Percentiles rank a stretch among this genome's conserved stretches.
phyloP scores from a whole-genome alignment of 2,113 vertebrate species.

The Erythrocercus mccallii region DNA sequence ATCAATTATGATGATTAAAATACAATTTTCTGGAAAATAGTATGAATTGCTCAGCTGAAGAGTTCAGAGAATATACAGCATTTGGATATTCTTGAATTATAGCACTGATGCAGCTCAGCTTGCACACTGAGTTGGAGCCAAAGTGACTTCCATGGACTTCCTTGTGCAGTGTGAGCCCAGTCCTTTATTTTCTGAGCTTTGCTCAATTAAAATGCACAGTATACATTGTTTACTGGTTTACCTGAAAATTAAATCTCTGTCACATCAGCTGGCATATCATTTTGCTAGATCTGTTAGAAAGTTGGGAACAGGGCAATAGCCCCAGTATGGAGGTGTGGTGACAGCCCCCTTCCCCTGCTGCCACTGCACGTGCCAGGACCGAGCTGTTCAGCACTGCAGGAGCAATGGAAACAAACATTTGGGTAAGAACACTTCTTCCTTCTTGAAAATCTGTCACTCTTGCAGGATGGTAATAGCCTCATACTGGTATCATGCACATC shows the following conservation, averaged over 20 bases:
- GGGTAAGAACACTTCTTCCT: not conserved
- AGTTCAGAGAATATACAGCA: not conserved
- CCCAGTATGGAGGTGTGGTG: too few species aligned
- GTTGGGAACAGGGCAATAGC: not conserved
- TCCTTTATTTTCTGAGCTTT: not conserved
- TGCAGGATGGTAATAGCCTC: not conserved
- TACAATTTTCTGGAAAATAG: not conserved
- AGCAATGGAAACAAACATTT: not conserved
- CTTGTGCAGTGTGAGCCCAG: not conserved
- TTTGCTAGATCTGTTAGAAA: not conserved
- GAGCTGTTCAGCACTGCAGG: not conserved
- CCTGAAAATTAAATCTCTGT: not conserved
- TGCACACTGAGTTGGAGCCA: not conserved
- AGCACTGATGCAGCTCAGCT: not conserved
- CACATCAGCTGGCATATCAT: not conserved
- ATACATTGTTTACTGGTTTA: not conserved
- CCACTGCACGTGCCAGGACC: fast-evolving
- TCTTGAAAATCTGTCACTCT: not conserved
- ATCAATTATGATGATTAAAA: not conserved
- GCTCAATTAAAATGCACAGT: not conserved
- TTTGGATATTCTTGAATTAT: not conserved
- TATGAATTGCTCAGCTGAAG: not conserved
- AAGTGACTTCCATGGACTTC: not conserved
- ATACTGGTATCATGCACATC: not conserved
- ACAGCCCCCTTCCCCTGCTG: not conserved